These are phyloP conservation scores for Perizoma flavofasciatum DNA, from an alignment of 2,888 invertebrate species.

Conservation along the genomic window DNA sequence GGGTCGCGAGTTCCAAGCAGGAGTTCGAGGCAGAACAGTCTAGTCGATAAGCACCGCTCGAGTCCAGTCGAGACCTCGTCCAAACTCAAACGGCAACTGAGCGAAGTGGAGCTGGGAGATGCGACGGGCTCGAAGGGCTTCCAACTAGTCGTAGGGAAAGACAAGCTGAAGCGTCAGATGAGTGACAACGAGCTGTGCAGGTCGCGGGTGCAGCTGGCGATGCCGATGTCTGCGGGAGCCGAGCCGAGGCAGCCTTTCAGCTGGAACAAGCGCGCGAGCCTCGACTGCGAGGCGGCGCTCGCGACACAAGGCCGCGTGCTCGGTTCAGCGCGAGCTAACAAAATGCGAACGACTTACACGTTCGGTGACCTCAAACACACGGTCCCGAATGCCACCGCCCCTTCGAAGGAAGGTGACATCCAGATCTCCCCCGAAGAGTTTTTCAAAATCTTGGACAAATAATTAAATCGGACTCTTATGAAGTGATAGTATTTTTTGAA, in stretches of 20 bases:
- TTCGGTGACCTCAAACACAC: constrained; percentile 78
- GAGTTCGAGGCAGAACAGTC: constrained; percentile 66
- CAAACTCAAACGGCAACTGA: constrained; percentile 64
- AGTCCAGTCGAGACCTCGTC: constrained; percentile 49
- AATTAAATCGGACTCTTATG: constrained; percentile 46
- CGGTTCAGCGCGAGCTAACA: constrained; percentile 37
- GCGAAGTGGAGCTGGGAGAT: constrained; percentile 64
- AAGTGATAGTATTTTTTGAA: constrained; percentile 48
- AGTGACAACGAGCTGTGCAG: constrained; percentile 72
- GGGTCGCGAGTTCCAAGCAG: constrained; percentile 43
- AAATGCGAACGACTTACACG: constrained; percentile 62
- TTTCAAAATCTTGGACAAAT: constrained; percentile 71
- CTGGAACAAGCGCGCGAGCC: constrained; percentile 65
- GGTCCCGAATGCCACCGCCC: constrained; percentile 64
- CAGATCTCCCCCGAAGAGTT: constrained; percentile 71
- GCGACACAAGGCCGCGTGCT: constrained; percentile 37
- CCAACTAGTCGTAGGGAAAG: constrained; percentile 71
- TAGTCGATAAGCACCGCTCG: constrained; percentile 59
- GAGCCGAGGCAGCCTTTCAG: constrained; percentile 69
- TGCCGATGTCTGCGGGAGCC: constrained; percentile 81
- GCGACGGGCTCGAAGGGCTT: constrained; percentile 56
- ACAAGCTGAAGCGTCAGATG: constrained; percentile 71
- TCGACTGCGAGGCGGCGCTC: constrained; percentile 60
- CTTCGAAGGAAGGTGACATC: constrained; percentile 50
- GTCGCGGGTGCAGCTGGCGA: constrained; percentile 65